A percentile compares a stretch with the other conserved stretches of the same genome.
These are phyloP conservation scores for Drosophila mauritiana DNA, from an alignment of 1,140 invertebrate genomes.

Conservation along the genomic window DNA sequence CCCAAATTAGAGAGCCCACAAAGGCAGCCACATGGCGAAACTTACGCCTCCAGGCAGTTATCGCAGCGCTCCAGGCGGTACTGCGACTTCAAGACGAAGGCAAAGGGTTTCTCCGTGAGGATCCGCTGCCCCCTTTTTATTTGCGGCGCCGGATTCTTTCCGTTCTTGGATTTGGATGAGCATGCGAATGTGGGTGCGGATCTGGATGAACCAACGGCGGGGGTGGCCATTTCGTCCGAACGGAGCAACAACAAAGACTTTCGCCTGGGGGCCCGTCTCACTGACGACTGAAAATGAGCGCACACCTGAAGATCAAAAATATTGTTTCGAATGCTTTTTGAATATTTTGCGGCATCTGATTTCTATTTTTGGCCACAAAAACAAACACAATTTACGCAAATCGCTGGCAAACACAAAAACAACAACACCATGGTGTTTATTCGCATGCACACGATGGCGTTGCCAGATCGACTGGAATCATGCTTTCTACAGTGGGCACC, in stretches of 20 bases:
- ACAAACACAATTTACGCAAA: slow-evolving; percentile 69
- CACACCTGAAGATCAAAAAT: slow-evolving; percentile 65
- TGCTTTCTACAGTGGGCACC: not conserved
- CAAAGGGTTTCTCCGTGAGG: slow-evolving; percentile 87
- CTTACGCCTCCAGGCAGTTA: slow-evolving; percentile 87
- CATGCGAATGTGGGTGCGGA: not conserved
- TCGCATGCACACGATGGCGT: slow-evolving; percentile 1
- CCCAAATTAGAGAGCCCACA: too few species aligned
- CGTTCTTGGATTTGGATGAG: not conserved
- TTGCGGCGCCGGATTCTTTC: slow-evolving; percentile 4
- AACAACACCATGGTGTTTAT: slow-evolving; percentile 12
- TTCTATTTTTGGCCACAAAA: slow-evolving; percentile 60
- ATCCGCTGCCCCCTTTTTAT: slow-evolving; percentile 85
- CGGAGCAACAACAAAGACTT: slow-evolving; percentile 10
- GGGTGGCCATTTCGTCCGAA: not conserved
- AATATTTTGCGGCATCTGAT: slow-evolving; percentile 71
- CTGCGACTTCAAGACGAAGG: slow-evolving; percentile 86
- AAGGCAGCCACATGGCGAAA: not conserved
- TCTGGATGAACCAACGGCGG: not conserved
- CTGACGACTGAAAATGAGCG: slow-evolving; percentile 35
- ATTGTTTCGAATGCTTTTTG: slow-evolving; percentile 55
- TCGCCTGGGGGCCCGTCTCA: slow-evolving; percentile 51
- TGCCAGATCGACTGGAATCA: not conserved
- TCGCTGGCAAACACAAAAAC: slow-evolving; percentile 30
- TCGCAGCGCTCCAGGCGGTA: slow-evolving; percentile 87